phyloP scores from a whole-genome alignment of 2,888 invertebrate species.

The Drosophila vallismaia region DNA sequence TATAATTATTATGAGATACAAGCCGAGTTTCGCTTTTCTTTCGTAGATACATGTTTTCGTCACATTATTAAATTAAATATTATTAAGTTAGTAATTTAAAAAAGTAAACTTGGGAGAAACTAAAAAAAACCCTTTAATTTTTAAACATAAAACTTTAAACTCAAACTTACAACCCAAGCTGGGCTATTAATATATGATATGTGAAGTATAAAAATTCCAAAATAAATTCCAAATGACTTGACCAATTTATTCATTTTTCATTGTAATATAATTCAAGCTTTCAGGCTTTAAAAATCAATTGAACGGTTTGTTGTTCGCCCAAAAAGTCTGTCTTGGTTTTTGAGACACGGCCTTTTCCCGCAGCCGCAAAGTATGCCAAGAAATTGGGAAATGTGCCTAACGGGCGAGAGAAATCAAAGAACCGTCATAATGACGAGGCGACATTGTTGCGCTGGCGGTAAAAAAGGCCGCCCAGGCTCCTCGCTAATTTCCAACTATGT shows the following conservation, averaged over 20 bases:
- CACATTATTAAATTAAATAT: too few relatives aligned
- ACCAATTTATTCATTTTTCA: neutral
- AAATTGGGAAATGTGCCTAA: slow-evolving; percentile 31
- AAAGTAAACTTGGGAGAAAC: too few relatives aligned
- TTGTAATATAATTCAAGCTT: neutral
- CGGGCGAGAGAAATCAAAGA: slow-evolving; percentile 50
- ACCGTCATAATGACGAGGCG: slow-evolving; percentile 32
- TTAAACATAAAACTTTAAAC: too few relatives aligned
- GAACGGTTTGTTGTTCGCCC: neutral
- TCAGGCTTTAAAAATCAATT: neutral
- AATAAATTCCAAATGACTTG: too few relatives aligned
- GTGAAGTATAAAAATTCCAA: too few relatives aligned
- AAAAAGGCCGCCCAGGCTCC: slow-evolving; percentile 23
- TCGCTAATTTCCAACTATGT: slow-evolving; percentile 70
- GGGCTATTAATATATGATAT: too few relatives aligned
- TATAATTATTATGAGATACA: too few relatives aligned
- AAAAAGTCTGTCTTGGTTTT: slow-evolving; percentile 4
- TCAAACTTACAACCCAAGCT: too few relatives aligned
- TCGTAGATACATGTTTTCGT: too few relatives aligned
- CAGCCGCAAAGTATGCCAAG: slow-evolving; percentile 70
- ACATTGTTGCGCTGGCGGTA: slow-evolving; percentile 63
- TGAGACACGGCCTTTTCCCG: slow-evolving; percentile 9
- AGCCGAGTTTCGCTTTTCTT: too few relatives aligned
- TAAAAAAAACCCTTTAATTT: too few relatives aligned
- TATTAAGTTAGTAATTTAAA: too few relatives aligned